Evolutionary conservation across 2,797 vertebrate species (phyloP), one percentile per base, ranked within the genome.

Genomic region (Capromys pilorides): DNA sequence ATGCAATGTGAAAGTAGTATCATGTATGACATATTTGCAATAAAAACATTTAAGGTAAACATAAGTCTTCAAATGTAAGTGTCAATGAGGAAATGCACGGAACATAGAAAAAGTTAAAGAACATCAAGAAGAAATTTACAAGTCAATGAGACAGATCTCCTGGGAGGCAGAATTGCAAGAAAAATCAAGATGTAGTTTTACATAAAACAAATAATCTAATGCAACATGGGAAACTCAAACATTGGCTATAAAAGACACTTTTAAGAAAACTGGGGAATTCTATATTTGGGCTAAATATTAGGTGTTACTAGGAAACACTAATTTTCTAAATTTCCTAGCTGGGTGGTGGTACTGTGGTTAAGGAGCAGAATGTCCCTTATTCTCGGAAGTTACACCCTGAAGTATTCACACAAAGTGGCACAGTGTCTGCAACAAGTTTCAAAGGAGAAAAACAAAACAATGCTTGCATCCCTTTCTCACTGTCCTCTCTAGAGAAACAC

Each of bases 101-200:
- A 33, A 66, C 31, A 33, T 6, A n/a, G 66, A 39, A 22, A 4
- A 67, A 45, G 12, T 71, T 66, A 54, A 87, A 41, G 4, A 41
- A 41, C 12, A 69, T 33, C 49, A 49, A 10, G 18, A 84, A 96
- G 54, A 95, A 88, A 89, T 86, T 62, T 71, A 61, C 31, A 86
- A 33, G 59, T 91, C 67, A 73, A 4, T 59, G 66, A 85, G 61
- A 84, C 4, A 71, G 6, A 33, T 86, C 18, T 82, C 49, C 66
- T 59, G 41, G 24, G 12, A 28, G 73, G 26, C 22, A 75, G 73
- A 45, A 86, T 18, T 11, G 18, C 18, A 11, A 31, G 62, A 62
- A 75, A 64, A 87, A 86, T 12, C 49, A 88, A n/a, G 31, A 11
- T 49, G n/a, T 89, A 36, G 11, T 78, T 94, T 93, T 91, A 45